These are phyloP conservation scores for Elgaria multicarinata DNA, from an alignment of 2,113 vertebrate species.

Conservation along the genomic window DNA sequence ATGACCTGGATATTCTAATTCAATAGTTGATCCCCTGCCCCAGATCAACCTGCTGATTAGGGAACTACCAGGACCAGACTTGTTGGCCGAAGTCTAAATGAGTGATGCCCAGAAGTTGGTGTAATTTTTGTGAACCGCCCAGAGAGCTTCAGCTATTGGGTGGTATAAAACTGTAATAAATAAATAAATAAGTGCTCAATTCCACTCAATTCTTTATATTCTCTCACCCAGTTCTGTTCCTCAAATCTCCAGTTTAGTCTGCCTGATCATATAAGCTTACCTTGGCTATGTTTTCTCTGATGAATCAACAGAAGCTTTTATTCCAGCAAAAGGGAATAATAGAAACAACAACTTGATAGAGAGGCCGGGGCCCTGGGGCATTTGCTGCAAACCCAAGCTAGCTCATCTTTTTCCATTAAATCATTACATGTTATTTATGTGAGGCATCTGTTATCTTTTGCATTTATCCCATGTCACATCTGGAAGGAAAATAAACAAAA, in stretches of 20 bases:
- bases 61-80: background rate
- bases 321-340: background rate
- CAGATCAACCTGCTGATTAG: background rate
- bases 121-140: too few relatives aligned
- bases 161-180: too few relatives aligned
- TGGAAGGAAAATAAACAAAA: background rate
- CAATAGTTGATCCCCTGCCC: background rate
- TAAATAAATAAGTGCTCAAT: too few relatives aligned
- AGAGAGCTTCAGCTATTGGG: too few relatives aligned
- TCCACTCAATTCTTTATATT: background rate
- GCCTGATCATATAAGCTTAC: background rate
- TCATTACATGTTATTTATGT: background rate
- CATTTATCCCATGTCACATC: background rate
- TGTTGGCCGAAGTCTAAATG: background rate
- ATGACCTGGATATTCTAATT: background rate
- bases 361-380: conserved; percentile 26
- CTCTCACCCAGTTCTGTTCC: background rate
- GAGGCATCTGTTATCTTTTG: background rate
- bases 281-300: background rate
- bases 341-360: conserved; percentile 20
- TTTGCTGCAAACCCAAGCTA: conserved; percentile 38
- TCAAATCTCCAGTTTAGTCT: background rate
- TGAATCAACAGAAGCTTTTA: background rate
- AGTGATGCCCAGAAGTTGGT: background rate
- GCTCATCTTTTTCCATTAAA: conserved; percentile 21